Conservation (phyloP, 2,888 invertebrate genomes). For the Halictus ligatus region DNA sequence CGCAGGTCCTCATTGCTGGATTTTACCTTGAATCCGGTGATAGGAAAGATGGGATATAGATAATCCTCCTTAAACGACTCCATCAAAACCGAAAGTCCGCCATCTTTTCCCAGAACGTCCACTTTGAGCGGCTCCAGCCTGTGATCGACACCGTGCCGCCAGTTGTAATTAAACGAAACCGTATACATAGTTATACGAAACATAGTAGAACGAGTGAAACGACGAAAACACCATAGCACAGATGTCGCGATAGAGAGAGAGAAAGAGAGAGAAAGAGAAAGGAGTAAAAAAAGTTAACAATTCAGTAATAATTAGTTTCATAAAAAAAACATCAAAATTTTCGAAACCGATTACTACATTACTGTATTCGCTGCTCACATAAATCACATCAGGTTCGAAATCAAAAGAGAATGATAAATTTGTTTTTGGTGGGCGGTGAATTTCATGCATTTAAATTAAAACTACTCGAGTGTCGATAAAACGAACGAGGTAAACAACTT, state of each 20-base stretch:
- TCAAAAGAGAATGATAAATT: neutral
- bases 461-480: neutral
- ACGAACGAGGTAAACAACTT: neutral
- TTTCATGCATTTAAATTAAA: conserved; percentile 1
- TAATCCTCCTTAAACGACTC: conserved; percentile 87
- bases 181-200: neutral
- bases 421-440: neutral
- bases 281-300: neutral
- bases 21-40: conserved; percentile 87
- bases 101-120: conserved; percentile 76
- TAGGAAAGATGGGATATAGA: conserved; percentile 85
- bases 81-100: conserved; percentile 86
- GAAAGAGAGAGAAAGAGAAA: neutral
- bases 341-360: neutral
- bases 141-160: neutral
- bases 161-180: conserved; percentile 8
- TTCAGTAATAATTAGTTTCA: neutral
- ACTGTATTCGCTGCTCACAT: neutral
- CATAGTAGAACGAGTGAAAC: neutral
- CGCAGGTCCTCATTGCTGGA: neutral
- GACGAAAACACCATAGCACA: neutral
- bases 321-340: neutral
- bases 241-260: neutral
- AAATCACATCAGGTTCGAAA: neutral
- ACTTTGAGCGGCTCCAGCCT: conserved; percentile 25